Base-by-base conservation (phyloP, 2,113 vertebrate genomes). In the Callopanchax toddi region DNA sequence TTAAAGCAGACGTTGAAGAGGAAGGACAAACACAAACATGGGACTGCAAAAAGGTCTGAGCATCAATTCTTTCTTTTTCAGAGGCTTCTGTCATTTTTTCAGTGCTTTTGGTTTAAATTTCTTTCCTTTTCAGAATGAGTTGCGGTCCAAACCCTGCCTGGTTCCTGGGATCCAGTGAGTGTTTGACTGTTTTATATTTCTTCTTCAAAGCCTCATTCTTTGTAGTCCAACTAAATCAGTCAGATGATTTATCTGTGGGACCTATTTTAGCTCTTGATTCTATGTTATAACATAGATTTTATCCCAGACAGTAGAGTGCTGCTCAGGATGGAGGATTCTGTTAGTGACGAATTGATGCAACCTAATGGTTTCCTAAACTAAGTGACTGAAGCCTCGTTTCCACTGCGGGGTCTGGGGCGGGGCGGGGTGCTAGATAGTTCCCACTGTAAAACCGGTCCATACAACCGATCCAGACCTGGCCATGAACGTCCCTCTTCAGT, bases 111-210 rank as follows among this genome's bases (percentile, higher is more conserved):
- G 29, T 69, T 21, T 46, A 1, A 16, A 42, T 67, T 54, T 20
- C 54, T 11, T 70, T 22, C 45, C 49, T 50, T 37, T 86, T 45
- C 53, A 97, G 95, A 86, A 92, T 44, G 91, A 92, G 71, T 94
- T 93, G 54, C 92, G 94, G 85, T 94, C 96, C 52, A 95, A 97
- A 79, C 95, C 92, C 42, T 97, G 95, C 69, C 94, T 95, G 91
- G 96, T 99, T 82, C 96, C 97, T 12, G 97, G 96, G 85, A 98
- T 99, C 89, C 95, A 96, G 97, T 99, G 85, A 95, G 96, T 95
- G 62, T 67, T 82, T 53, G 25, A 4, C 7, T 29, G 10, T 3
- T 42, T 64, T 43, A 23, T 2, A 3, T 60, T 11, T 62, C 21
- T 57, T n/a, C 29, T 52, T 26, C 53, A 17, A 65, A 16, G 13